Base-by-base conservation (phyloP, 2,113 vertebrate genomes). In the Lasiurus borealis region DNA sequence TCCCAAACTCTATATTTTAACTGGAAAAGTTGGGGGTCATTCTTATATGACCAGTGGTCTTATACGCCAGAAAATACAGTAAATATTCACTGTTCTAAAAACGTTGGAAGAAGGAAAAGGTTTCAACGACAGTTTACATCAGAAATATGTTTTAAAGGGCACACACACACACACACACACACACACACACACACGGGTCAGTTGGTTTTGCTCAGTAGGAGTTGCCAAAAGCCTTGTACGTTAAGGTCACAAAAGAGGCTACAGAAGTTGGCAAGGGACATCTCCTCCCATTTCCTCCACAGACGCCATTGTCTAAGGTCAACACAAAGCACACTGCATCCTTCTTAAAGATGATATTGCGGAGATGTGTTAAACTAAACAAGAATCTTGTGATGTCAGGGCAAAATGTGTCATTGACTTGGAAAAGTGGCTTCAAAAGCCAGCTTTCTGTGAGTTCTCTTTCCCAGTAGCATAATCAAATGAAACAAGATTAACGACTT, bases 61-160 rank as follows among this genome's bases (percentile, higher is more conserved):
- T 40, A 40, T 40, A 40, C 40, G 40, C 40, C 40, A 40, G 40
- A 40, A 40, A 40, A 40, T 40, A 40, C 40, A 40, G 40, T 40
- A 78, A 77, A 34, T 5, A 66, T 48, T 83, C 19, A 83, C 44
- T 89, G 29, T 66, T 85, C 29, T 29, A 44, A 92, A 91, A 77
- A 85, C 31, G 16, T 8, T 76, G 75, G 48, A 84, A 86, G 54
- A 18, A 34, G 36, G 25, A 57, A 85, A 82, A 93, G 0, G 7
- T 87, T 90, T 59, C 72, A 23, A 76, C 16, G 6, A 27, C 50
- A 86, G 2, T 80, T 83, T 72, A 66, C 11, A 77, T 92, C 62
- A 87, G 66, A 80, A 95, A 18, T 95, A 68, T 46, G 15, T 95
- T 83, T 86, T 88, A 76, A 75, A 72, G 80, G 5, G n/a, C n/a